Evolutionary conservation across 2,113 vertebrate species (phyloP).

Genomic region (Dendrocopos noguchii): DNA sequence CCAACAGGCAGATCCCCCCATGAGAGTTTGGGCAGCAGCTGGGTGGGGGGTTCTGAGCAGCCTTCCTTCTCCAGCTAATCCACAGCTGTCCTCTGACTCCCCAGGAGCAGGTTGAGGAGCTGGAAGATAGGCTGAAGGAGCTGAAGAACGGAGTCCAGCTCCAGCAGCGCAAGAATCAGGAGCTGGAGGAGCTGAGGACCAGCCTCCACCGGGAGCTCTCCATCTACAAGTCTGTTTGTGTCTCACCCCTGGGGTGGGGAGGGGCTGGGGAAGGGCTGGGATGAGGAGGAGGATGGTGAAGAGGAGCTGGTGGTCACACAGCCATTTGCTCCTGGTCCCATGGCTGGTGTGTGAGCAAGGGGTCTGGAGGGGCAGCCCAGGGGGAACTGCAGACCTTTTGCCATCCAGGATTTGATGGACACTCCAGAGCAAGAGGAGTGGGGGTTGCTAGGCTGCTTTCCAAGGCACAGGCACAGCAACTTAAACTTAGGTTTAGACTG

Average conservation of each 20-base stretch:
- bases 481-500: background rate
- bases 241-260: background rate
- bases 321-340: background rate
- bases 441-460: background rate
- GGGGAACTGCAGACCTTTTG: background rate
- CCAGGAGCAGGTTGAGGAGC: slow-evolving; percentile 84
- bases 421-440: rapidly evolving
- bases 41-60: rapidly evolving
- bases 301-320: background rate
- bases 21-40: rapidly evolving
- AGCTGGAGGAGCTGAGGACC: slow-evolving; percentile 84
- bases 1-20: background rate
- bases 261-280: background rate
- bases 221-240: slow-evolving; percentile 83
- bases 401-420: background rate
- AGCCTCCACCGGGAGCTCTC: slow-evolving; percentile 82
- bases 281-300: background rate
- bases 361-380: background rate
- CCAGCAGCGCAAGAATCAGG: slow-evolving; percentile 88
- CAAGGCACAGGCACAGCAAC: background rate
- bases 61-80: background rate
- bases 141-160: slow-evolving; percentile 85
- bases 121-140: slow-evolving; percentile 87
- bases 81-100: rapidly evolving
- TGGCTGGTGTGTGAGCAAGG: background rate